Evolutionary conservation across 1,140 invertebrate genomes (phyloP), one percentile per base, ranked within the genome.

Genomic region (Xylocopa sonorina): DNA sequence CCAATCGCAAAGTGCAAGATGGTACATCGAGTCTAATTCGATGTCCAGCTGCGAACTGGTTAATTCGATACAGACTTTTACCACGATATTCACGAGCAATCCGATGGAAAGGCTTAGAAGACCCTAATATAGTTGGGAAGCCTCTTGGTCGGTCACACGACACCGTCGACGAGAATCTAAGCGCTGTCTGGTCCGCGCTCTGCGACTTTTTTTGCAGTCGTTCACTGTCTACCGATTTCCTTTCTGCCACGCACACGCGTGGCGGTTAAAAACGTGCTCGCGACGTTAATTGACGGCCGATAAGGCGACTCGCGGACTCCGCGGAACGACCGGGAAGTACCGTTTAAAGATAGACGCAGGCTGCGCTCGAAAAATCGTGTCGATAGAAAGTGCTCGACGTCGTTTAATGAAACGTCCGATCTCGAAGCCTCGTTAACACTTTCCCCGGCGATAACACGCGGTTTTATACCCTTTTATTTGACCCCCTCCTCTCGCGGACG

Each of bases 121-220:
- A 78, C 77, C 77, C 67, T 78, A n/a, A n/a, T n/a, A n/a, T n/a
- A 27, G 10, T 38, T 51, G 57, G 48, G 78, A 80, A 80, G 78
- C 71, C 78, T 66, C 51, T 58, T 16, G 24, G 43, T 75, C 27
- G n/a, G 78, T 79, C 63, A 79, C 57, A 43, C 78, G 78, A 80
- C 53, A 78, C 71, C 60, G 41, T n/a, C 14, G 7, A 64, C 63
- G 46, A 41, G 69, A 51, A 63, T 43, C 69, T 43, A 62, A 38
- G 67, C 71, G 10, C 38, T 32, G 76, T 78, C 76, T 73, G 57
- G 57, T 9, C 46, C 12, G 27, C 27, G 53, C 50, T 18, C 16
- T 18, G 16, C 27, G 24, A 38, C 2, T 3, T 67, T 38, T 55
- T 64, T 60, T 57, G 1, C 38, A 1, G 10, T 32, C n/a, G 34